Evolutionary conservation across 2,888 invertebrate genomes (phyloP), one percentile per base, ranked within the genome.

Genomic region (Pasiphila rectangulata): DNA sequence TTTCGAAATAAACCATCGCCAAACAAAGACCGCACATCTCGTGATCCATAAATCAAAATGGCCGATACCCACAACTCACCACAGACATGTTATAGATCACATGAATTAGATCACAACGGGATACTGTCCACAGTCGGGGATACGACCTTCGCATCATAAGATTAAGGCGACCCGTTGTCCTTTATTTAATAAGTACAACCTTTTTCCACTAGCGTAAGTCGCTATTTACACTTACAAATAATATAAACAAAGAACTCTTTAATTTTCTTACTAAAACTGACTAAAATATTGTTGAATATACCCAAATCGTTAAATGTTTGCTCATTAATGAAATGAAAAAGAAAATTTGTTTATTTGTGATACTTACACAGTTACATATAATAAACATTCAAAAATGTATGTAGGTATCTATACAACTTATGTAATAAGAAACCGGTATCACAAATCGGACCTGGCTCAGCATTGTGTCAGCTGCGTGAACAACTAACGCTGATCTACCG

Each of bases 111-210:
- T 20, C 16, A 36, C 36, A 43, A 43, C 21, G 7, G 20, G 3
- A 6, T 32, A 23, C 29, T 36, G 21, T 43, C 27, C 36, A 23
- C 10, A 3, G 10, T n/a, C n/a, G n/a, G n/a, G n/a, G n/a, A n/a
- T n/a, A n/a, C n/a, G 21, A 23, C 23, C 25, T 35, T 7, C 13
- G 20, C n/a, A 20, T 34, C 23, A 24, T 3, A 17, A 20, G 35
- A 43, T 35, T 20, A 35, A 27, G 20, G n/a, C 10, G 20, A 19
- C 0, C 21, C 6, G 27, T 9, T 27, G 16, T 25, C 25, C 21
- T 35, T 35, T 42, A 42, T 42, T 25, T 34, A 42, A 42, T 35
- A 42, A 42, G 10, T 9, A 35, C 15, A 25, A 38, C 17, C 25
- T 38, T 37, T 38, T 27, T 27, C 27, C 13, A 27, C 13, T 27